phyloP scores from a whole-genome alignment of 1,140 invertebrate species.

The Caligus rogercresseyi region DNA sequence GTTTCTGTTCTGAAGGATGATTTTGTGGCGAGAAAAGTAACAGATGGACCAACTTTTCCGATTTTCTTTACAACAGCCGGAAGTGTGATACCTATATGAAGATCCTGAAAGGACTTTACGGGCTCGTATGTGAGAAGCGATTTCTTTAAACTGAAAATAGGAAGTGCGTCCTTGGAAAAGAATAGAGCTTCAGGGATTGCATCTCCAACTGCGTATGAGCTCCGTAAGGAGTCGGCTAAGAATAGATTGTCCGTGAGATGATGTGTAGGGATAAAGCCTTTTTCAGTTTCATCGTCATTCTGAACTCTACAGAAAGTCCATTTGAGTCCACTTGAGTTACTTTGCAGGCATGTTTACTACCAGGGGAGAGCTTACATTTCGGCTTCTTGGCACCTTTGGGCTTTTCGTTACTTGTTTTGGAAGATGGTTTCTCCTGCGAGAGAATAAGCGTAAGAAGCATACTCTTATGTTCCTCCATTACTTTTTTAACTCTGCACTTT shows the following conservation, averaged over 20 bases:
- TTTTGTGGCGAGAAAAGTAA: neutral
- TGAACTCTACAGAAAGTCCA: neutral
- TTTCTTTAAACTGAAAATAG: constrained; percentile 12
- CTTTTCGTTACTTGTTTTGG: constrained; percentile 6
- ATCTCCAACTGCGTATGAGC: constrained; percentile 2
- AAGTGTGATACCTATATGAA: constrained; percentile 1
- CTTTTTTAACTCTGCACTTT: constrained; percentile 7
- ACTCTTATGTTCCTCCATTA: neutral
- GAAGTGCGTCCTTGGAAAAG: neutral
- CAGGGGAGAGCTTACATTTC: neutral
- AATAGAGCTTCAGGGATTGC: neutral
- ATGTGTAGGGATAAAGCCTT: constrained; percentile 2
- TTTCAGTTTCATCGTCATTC: neutral
- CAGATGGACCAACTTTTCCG: neutral
- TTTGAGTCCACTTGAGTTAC: neutral
- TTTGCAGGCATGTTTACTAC: neutral
- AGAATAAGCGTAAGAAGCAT: neutral
- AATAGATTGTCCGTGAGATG: constrained; percentile 1
- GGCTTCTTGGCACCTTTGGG: neutral
- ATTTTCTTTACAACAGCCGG: constrained; percentile 6
- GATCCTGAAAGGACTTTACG: neutral
- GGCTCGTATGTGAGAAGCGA: neutral
- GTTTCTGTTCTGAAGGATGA: neutral
- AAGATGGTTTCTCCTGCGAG: neutral
- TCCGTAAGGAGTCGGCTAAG: neutral